Evolutionary conservation across 2,888 invertebrate species (phyloP).

Genomic region (Cataglyphis rosenhaueri): DNA sequence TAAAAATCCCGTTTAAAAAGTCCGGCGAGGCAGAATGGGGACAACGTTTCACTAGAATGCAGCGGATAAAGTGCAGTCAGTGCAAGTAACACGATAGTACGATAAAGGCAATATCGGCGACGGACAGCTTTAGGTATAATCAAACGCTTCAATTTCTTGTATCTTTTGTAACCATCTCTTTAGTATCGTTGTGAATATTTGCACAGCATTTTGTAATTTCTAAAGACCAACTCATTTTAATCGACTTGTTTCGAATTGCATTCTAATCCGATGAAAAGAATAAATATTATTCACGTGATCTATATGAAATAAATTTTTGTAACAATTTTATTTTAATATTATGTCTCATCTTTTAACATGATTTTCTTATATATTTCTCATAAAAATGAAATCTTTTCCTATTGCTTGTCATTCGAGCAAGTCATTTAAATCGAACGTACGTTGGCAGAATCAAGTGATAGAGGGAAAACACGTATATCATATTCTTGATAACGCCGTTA

Average conservation of each 20-base stretch:
- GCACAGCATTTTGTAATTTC: slow-evolving; percentile 16
- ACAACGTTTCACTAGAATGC: slow-evolving; percentile 57
- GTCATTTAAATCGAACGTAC: slow-evolving; percentile 45
- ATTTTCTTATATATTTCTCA: slow-evolving; percentile 17
- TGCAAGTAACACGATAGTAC: slow-evolving; percentile 55
- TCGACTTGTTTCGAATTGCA: neutral
- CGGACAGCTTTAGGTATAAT: slow-evolving; percentile 37
- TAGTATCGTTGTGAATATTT: neutral
- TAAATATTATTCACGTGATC: neutral
- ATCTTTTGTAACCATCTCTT: slow-evolving; percentile 14
- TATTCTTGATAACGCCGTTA: neutral
- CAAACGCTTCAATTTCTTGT: slow-evolving; percentile 43
- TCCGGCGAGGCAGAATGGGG: slow-evolving; percentile 36
- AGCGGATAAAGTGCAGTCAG: slow-evolving; percentile 56
- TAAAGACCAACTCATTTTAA: neutral
- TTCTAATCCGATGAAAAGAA: neutral
- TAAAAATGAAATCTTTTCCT: neutral
- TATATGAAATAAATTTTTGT: neutral
- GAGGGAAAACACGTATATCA: neutral
- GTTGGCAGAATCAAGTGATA: slow-evolving; percentile 21
- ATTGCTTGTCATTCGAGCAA: slow-evolving; percentile 4
- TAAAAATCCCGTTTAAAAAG: slow-evolving; percentile 50
- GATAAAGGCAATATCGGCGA: slow-evolving; percentile 54
- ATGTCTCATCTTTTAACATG: neutral
- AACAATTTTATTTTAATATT: slow-evolving; percentile 6